Percentiles rank a stretch among this genome's conserved stretches.
These are phyloP conservation scores for Graptemys geographica DNA, from an alignment of 2,797 vertebrate genomes.

Conservation along the genomic window DNA sequence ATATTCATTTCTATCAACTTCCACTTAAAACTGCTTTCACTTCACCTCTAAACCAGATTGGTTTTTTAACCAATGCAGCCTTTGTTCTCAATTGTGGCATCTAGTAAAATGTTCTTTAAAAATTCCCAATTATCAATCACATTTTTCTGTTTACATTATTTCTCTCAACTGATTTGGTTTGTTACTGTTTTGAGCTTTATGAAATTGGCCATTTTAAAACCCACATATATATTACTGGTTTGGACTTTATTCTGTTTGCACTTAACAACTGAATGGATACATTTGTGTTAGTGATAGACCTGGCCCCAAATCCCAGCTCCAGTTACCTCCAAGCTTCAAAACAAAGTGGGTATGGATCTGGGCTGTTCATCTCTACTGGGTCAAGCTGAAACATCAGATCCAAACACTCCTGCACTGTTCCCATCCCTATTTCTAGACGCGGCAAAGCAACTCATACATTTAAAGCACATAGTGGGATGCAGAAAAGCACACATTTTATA, in stretches of 20 bases:
- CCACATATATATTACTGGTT: not conserved
- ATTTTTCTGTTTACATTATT: not conserved
- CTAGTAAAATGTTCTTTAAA: not conserved
- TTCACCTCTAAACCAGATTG: not conserved
- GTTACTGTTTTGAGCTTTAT: not conserved
- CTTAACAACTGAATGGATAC: not conserved
- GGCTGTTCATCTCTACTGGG: not conserved
- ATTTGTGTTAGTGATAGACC: not conserved
- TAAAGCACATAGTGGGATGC: fast-evolving
- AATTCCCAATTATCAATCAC: not conserved
- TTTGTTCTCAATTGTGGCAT: not conserved
- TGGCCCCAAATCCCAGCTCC: not conserved
- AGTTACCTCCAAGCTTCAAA: conserved; percentile 18
- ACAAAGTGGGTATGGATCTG: conserved; percentile 28
- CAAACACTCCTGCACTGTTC: not conserved
- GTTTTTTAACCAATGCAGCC: not conserved
- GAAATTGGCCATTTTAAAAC: not conserved
- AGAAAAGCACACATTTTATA: not conserved
- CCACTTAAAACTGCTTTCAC: not conserved
- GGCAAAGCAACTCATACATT: not conserved
- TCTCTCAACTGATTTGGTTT: not conserved
- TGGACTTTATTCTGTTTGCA: not conserved
- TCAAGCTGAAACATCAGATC: not conserved
- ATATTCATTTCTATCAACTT: not conserved
- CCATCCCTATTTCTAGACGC: not conserved